Evolutionary conservation across 2,888 invertebrate genomes (phyloP), one percentile per base, ranked within the genome.

Genomic region (Aspidiotus destructor): DNA sequence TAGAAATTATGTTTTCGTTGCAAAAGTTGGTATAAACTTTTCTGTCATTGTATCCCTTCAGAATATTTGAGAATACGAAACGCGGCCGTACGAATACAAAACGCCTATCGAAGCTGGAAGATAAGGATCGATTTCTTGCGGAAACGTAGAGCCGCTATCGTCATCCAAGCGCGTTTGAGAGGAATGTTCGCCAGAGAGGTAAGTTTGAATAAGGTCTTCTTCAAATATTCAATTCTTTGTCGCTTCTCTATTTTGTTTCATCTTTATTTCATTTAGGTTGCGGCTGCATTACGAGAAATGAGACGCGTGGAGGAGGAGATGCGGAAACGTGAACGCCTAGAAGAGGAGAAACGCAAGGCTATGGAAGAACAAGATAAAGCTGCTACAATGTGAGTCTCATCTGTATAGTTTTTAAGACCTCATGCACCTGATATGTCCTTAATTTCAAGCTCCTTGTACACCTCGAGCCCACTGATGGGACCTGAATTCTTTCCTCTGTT

Each of bases 161-260:
- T 92, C 16, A 88, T 94, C 72, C 93, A 94, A 79, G 83, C 89
- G 70, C 91, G 89, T 76, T 79, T 93, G 71, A 80, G 93, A 10
- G 94, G 94, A 5, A 91, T 92, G 73, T 94, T 93, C 79, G 94
- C 92, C 0, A 80, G 94, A 71, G 92, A 93, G 79, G 92, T 85
- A 70, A 64, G 44, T 55, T 17, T 85, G 70, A 64, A 54, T 48
- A n/a, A 57, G n/a, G 15, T 64, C 44, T 60, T 57, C 40, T 65
- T 16, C 57, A 13, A 68, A 52, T 48, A 28, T 52, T 48, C 13
- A 41, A 41, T 41, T 44, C 55, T 48, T 58, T 16, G 44, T 11
- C 11, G 42, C 54, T 44, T 57, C 8, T 42, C 11, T 15, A 15
- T 54, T 2, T 10, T 6, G 7, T 58, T 57, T 62, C n/a, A 54